Percentiles rank a stretch among this genome's conserved stretches.
Conservation (phyloP, 2,888 invertebrate genomes). For the Epicampocera succincta region DNA sequence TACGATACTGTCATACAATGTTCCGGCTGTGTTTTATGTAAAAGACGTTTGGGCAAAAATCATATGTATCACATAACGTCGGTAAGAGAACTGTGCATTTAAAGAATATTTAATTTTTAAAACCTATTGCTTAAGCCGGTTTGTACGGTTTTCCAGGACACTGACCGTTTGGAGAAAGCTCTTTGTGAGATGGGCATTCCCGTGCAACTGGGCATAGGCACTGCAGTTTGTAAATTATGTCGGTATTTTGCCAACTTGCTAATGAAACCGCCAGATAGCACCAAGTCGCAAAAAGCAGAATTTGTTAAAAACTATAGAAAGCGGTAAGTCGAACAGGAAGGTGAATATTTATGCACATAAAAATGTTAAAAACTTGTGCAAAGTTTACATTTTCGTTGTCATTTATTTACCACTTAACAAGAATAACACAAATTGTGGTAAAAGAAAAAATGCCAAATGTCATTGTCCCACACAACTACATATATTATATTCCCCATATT, state of each 20-base stretch:
- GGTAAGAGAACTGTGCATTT: constrained; percentile 73
- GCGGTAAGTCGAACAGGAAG: constrained; percentile 82
- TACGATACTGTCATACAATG: constrained; percentile 87
- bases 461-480: no score
- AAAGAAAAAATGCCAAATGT: no score
- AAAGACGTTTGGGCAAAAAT: constrained; percentile 88
- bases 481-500: no score
- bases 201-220: constrained; percentile 85
- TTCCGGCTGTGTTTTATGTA: constrained; percentile 89
- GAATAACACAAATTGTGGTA: no score
- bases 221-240: constrained; percentile 91
- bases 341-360: no score
- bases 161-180: constrained; percentile 83
- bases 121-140: background rate
- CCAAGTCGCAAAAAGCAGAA: constrained; percentile 81
- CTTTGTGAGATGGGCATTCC: constrained; percentile 86
- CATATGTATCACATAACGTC: constrained; percentile 88
- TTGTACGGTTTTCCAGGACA: constrained; percentile 81
- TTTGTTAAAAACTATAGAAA: constrained; percentile 84
- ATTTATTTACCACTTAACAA: no score
- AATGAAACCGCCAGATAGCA: constrained; percentile 84
- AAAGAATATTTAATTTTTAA: background rate
- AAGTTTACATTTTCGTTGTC: no score
- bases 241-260: constrained; percentile 89
- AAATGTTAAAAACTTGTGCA: no score